A percentile compares a stretch with the other conserved stretches of the same genome.
These are phyloP conservation scores for Cyprinodon tularosa DNA, from an alignment of 2,113 vertebrate genomes.

Conservation along the genomic window DNA sequence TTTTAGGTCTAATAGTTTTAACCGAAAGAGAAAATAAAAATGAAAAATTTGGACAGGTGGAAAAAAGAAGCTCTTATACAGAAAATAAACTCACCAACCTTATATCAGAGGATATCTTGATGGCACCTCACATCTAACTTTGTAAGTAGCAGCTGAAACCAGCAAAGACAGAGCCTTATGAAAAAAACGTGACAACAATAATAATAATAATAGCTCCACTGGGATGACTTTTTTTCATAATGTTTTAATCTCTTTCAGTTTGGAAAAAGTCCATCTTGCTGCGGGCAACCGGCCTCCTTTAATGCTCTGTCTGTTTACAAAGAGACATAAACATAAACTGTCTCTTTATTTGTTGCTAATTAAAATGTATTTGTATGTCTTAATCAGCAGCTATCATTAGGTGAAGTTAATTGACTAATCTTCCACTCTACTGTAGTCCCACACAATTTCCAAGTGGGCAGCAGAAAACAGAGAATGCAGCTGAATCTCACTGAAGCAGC, in stretches of 20 bases:
- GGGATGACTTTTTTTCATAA: background rate
- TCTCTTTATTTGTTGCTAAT: conserved; percentile 29
- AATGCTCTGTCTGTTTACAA: background rate
- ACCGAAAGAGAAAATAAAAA: background rate
- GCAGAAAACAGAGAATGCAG: conserved; percentile 6
- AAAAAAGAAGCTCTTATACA: conserved; percentile 3
- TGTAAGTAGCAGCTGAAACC: conserved; percentile 33
- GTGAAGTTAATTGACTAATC: conserved; percentile 28
- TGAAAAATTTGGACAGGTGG: conserved; percentile 7
- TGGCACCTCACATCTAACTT: conserved; percentile 42
- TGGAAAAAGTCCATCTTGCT: conserved; percentile 38
- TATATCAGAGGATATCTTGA: conserved; percentile 15
- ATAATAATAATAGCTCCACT: background rate
- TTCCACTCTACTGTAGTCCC: conserved; percentile 5
- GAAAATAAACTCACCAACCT: conserved; percentile 14
- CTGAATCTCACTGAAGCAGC: conserved; percentile 17
- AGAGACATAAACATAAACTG: background rate
- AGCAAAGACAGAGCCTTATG: conserved; percentile 19
- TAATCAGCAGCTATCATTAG: conserved; percentile 3
- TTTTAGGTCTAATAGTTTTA: background rate
- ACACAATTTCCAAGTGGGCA: background rate
- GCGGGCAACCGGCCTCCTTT: conserved; percentile 2
- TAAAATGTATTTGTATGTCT: conserved; percentile 22
- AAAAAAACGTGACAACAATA: conserved; percentile 38
- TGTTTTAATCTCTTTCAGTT: conserved; percentile 47